Percentiles rank a stretch among this genome's conserved stretches.
These are phyloP conservation scores for Drosophila micromelanica DNA, from an alignment of 1,140 invertebrate genomes.

Conservation along the genomic window DNA sequence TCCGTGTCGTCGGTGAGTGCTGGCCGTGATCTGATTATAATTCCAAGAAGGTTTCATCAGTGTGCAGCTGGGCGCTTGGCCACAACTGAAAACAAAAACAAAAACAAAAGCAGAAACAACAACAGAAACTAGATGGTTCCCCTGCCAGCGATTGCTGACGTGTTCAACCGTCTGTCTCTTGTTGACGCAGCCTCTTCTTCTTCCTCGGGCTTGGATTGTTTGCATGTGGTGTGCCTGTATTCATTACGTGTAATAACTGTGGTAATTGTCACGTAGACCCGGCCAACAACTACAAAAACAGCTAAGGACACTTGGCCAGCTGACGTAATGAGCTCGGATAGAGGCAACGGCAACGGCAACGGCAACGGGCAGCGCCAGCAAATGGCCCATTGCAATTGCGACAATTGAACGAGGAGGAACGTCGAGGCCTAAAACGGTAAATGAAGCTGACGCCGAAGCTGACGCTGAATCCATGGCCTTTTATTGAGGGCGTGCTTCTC, in stretches of 20 bases:
- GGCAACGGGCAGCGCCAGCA: too few species aligned
- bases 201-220: conserved; percentile 4
- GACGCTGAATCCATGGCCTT: conserved; percentile 4
- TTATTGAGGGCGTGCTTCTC: not conserved
- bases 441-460: not conserved
- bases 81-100: too few species aligned
- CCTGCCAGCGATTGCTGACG: conserved; percentile 24
- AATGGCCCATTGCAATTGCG: conserved; percentile 31
- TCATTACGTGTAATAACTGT: conserved; percentile 59
- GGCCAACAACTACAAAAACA: conserved; percentile 1
- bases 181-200: too few species aligned
- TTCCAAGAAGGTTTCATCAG: conserved; percentile 51
- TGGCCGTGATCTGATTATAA: conserved; percentile 60
- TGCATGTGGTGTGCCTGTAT: conserved; percentile 17
- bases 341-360: not conserved
- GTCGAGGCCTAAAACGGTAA: not conserved
- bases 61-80: not conserved
- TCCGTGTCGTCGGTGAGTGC: conserved; percentile 1
- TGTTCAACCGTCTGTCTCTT: too few species aligned
- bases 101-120: too few species aligned
- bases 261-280: conserved; percentile 65
- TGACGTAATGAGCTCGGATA: conserved; percentile 8
- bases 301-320: conserved; percentile 38
- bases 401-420: conserved; percentile 15
- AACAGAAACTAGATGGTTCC: conserved; percentile 24